phyloP scores from a whole-genome alignment of 2,113 vertebrate species.

The Strix uralensis region DNA sequence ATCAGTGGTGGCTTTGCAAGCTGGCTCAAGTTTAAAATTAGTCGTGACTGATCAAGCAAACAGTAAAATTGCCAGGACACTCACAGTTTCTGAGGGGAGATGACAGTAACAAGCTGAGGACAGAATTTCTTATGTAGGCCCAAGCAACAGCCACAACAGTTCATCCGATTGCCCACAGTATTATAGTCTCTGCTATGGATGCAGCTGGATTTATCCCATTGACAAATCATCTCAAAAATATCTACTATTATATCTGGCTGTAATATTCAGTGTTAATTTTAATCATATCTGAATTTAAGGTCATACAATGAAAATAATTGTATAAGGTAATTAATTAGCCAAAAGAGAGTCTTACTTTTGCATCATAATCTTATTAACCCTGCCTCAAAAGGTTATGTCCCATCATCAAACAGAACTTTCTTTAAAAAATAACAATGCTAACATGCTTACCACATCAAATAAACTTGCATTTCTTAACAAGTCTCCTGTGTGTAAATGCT shows the following conservation, averaged over 20 bases:
- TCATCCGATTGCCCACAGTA: not conserved
- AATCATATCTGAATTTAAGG: not conserved
- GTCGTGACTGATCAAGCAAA: not conserved
- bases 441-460: not conserved
- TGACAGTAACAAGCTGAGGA: not conserved
- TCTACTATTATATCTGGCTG: fast-evolving
- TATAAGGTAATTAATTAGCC: not conserved
- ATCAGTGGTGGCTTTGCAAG: not conserved
- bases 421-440: not conserved
- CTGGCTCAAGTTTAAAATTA: not conserved
- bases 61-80: not conserved
- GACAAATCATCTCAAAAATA: not conserved
- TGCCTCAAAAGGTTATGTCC: not conserved
- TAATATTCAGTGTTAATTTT: not conserved
- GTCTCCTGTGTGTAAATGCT: not conserved
- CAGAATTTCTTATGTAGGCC: not conserved
- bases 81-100: not conserved
- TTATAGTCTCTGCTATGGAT: not conserved
- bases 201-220: not conserved
- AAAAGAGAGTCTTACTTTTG: not conserved
- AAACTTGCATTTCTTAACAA: not conserved
- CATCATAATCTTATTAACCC: not conserved
- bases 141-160: not conserved
- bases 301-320: not conserved
- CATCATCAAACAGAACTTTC: not conserved